Percentiles rank a stretch among this genome's conserved stretches.
Evolutionary conservation across 2,797 vertebrate species (phyloP).

Genomic region (Morus bassanus): DNA sequence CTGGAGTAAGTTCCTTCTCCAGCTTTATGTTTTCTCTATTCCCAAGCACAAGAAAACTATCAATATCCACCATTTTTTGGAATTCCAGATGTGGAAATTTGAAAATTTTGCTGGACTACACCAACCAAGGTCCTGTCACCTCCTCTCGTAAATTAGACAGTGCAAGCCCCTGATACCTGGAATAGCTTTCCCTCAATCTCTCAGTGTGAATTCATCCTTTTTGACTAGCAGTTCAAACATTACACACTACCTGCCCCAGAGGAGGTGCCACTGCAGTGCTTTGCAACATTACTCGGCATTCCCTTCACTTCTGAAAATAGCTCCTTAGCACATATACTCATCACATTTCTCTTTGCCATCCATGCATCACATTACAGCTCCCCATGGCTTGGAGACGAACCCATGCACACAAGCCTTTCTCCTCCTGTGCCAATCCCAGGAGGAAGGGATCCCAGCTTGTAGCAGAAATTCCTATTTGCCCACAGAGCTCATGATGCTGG

Average conservation of each 20-base stretch:
- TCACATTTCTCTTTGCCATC: background rate
- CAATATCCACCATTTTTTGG: background rate
- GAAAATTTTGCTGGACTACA: background rate
- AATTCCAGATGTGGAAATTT: background rate
- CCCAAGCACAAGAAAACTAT: background rate
- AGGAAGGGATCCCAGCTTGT: background rate
- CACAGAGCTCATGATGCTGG: background rate
- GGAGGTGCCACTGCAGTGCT: background rate
- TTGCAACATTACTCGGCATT: background rate
- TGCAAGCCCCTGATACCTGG: background rate
- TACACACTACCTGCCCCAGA: background rate
- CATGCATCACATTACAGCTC: background rate
- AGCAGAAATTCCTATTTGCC: background rate
- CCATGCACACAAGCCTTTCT: background rate
- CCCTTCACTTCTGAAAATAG: slow-evolving; percentile 10
- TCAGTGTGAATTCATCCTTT: background rate
- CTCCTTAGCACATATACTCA: background rate
- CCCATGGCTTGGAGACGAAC: accelerated
- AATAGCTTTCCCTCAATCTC: background rate
- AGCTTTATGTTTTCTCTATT: background rate
- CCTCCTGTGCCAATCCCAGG: background rate
- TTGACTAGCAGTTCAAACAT: background rate
- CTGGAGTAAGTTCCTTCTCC: background rate
- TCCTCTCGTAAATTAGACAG: background rate
- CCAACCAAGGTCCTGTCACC: background rate